Percentiles rank a stretch among this genome's conserved stretches.
Conservation (phyloP, 2,113 vertebrate genomes). For the Rhinolophus sinicus region DNA sequence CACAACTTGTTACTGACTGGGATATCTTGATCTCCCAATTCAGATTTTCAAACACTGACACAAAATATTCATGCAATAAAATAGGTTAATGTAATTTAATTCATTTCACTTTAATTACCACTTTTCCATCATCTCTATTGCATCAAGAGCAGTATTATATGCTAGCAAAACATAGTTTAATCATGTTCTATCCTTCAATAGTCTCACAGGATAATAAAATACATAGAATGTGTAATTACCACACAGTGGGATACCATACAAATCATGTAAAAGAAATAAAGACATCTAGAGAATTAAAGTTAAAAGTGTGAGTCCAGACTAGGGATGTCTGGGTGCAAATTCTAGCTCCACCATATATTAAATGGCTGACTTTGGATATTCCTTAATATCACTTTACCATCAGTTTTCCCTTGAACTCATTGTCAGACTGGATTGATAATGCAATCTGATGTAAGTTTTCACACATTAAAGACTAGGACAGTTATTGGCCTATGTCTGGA, state of each 20-base stretch:
- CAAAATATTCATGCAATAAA: not conserved
- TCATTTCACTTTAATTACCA: not conserved
- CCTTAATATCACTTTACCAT: not conserved
- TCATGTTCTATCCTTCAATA: not conserved
- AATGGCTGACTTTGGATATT: not conserved
- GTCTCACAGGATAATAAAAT: not conserved
- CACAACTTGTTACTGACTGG: not conserved
- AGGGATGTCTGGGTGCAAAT: not conserved
- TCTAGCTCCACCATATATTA: not conserved
- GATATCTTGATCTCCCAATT: not conserved
- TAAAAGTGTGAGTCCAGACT: not conserved
- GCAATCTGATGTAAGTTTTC: not conserved
- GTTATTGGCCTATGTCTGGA: not conserved
- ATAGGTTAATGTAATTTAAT: not conserved
- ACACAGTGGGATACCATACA: not conserved
- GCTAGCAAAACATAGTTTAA: not conserved
- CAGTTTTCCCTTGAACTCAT: not conserved
- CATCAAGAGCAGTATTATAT: not conserved
- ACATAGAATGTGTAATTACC: not conserved
- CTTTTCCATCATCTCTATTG: not conserved
- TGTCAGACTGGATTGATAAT: not conserved
- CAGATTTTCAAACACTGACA: not conserved
- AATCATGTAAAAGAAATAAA: not conserved
- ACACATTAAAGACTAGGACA: not conserved
- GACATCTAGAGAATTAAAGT: not conserved